A percentile compares a stretch with the other conserved stretches of the same genome.
Conservation (phyloP, 2,888 invertebrate species). For the Julus scanicus region DNA sequence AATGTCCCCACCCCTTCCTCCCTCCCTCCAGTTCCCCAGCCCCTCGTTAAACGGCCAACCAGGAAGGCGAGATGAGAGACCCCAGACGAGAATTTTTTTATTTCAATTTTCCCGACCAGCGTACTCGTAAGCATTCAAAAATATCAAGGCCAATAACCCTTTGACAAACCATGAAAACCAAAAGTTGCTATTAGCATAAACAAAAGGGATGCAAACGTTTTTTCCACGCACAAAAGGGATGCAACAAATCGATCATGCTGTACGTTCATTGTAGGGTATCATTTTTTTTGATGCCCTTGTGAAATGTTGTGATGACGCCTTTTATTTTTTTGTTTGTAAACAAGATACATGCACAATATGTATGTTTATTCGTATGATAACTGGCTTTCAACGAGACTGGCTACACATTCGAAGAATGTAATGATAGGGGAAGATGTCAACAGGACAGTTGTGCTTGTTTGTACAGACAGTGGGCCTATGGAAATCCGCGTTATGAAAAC, state of each 20-base stretch:
- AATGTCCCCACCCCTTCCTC: neutral
- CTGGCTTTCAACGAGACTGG: slow-evolving; percentile 7
- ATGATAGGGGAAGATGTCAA: neutral
- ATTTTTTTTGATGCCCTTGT: neutral
- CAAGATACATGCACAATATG: neutral
- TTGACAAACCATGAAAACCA: slow-evolving; percentile 24
- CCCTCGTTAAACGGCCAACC: neutral
- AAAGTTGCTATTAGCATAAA: slow-evolving; percentile 37
- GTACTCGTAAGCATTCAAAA: neutral
- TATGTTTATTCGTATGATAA: neutral
- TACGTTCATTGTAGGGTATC: neutral
- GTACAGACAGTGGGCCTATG: no score
- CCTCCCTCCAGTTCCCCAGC: neutral
- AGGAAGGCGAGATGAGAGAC: neutral
- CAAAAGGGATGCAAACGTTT: slow-evolving; percentile 14
- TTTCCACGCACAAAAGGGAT: neutral
- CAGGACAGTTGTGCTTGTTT: no score
- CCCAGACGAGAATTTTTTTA: neutral
- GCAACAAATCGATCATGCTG: neutral
- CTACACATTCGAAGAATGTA: neutral
- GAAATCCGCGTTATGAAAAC: no score
- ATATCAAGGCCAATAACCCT: slow-evolving; percentile 49
- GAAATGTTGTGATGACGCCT: no score
- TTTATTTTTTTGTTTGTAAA: no score
- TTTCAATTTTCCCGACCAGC: slow-evolving; percentile 10